phyloP scores from a whole-genome alignment of 2,797 vertebrate genomes.

The Menidia menidia region DNA sequence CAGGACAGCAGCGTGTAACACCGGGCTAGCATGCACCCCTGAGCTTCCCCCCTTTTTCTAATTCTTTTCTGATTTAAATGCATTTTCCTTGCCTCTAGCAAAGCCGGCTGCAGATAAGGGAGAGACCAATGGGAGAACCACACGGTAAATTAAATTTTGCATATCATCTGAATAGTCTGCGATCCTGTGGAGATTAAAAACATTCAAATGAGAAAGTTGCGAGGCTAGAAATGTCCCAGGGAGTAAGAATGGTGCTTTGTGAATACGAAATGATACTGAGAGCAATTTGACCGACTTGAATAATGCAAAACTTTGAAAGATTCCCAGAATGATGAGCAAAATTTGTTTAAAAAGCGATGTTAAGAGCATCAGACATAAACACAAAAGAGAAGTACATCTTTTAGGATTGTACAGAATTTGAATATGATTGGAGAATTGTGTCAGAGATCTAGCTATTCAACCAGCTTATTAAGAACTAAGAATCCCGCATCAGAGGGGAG shows the following conservation, averaged over 20 bases:
- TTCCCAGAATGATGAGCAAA: slow-evolving; percentile 33
- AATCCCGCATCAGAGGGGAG: slow-evolving; percentile 33
- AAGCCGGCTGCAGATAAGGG: slow-evolving; percentile 62
- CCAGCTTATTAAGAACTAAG: slow-evolving; percentile 6
- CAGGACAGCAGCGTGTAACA: slow-evolving; percentile 20
- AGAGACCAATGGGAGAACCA: slow-evolving; percentile 56
- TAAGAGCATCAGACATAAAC: slow-evolving; percentile 3
- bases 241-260: slow-evolving; percentile 56
- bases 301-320: slow-evolving; percentile 46
- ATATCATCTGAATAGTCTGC: slow-evolving; percentile 64
- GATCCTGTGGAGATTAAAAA: slow-evolving; percentile 74
- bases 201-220: slow-evolving; percentile 67
- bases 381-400: slow-evolving; percentile 14
- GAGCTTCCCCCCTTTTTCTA: slow-evolving; percentile 29
- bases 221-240: slow-evolving; percentile 52
- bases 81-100: slow-evolving; percentile 57
- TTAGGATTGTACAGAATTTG: slow-evolving; percentile 13
- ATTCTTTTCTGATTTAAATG: slow-evolving; percentile 40
- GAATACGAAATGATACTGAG: slow-evolving; percentile 56
- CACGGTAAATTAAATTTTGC: slow-evolving; percentile 70
- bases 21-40: slow-evolving; percentile 30
- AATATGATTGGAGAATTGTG: slow-evolving; percentile 17
- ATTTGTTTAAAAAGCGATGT: slow-evolving; percentile 1
- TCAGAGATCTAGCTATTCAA: slow-evolving; percentile 12
- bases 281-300: slow-evolving; percentile 52